Evolutionary conservation across 2,797 vertebrate genomes (phyloP).

Genomic region (Poeciliopsis infans): DNA sequence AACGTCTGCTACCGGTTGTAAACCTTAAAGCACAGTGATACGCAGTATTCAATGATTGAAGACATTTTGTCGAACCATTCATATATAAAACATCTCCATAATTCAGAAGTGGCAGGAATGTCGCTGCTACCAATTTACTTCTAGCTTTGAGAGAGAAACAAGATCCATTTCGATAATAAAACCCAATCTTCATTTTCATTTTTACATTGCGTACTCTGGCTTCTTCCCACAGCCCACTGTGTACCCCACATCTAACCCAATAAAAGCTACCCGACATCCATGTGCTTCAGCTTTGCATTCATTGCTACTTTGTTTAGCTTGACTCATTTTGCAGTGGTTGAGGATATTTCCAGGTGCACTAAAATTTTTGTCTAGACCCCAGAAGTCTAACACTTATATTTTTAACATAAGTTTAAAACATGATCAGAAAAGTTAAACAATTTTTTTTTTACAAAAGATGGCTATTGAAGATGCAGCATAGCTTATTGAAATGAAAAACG

Average conservation of each 20-base stretch:
- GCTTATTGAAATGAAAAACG: background rate
- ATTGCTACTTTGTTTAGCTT: background rate
- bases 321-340: background rate
- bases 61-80: no score
- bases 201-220: background rate
- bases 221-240: background rate
- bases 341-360: background rate
- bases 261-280: background rate
- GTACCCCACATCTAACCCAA: background rate
- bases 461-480: background rate
- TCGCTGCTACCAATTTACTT: no score
- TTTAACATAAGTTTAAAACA: background rate
- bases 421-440: background rate
- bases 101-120: no score
- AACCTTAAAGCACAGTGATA: no score
- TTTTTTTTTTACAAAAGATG: no score
- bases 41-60: no score
- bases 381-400: background rate
- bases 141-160: no score
- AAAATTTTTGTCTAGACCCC: background rate
- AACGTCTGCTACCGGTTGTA: no score
- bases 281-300: background rate
- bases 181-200: no score
- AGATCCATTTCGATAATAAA: no score
- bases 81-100: no score